Percentiles rank a stretch among this genome's conserved stretches.
Conservation (phyloP, 2,113 vertebrate genomes). For the Stomatorhinus ivindoensis region DNA sequence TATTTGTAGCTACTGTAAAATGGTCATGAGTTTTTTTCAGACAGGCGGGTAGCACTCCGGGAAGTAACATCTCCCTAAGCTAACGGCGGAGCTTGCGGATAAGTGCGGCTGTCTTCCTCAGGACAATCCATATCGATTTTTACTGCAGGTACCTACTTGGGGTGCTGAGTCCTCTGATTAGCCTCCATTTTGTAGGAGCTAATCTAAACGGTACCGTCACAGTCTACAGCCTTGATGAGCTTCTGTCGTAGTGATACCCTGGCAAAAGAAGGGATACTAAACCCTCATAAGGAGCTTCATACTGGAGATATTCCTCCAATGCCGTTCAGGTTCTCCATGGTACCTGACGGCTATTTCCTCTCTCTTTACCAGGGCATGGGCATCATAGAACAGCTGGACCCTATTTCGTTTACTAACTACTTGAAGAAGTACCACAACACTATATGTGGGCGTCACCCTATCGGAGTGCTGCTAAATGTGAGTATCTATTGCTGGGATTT, state of each 20-base stretch:
- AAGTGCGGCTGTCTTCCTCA: not conserved
- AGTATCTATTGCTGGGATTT: constrained; percentile 46
- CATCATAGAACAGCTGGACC: constrained; percentile 98
- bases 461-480: constrained; percentile 95
- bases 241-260: not conserved
- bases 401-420: constrained; percentile 97
- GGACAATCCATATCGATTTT: not conserved
- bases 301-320: not conserved
- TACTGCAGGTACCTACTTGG: not conserved
- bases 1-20: not conserved
- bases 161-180: not conserved
- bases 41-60: not conserved
- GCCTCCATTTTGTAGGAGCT: not conserved
- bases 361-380: constrained; percentile 79
- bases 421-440: constrained; percentile 99
- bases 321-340: not conserved
- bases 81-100: not conserved
- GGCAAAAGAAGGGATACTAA: not conserved
- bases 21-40: not conserved
- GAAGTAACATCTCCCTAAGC: not conserved
- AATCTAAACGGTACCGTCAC: not conserved
- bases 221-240: not conserved
- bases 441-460: constrained; percentile 98
- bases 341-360: not conserved
- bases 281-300: not conserved